Evolutionary conservation across 2,797 vertebrate species (phyloP).

Genomic region (Erethizon dorsatum): DNA sequence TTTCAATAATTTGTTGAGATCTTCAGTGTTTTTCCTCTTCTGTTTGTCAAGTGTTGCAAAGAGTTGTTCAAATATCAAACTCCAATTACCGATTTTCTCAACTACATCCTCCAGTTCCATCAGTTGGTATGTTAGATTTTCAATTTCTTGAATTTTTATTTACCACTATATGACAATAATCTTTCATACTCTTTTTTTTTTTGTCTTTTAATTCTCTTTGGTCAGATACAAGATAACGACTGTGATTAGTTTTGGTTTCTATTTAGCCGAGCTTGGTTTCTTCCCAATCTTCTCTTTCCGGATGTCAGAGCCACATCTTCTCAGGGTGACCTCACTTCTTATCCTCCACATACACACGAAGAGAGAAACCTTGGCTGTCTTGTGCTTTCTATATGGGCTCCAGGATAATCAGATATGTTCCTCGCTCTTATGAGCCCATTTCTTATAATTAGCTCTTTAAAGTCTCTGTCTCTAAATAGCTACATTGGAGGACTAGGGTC

Average conservation of each 20-base stretch:
- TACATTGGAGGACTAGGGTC: not conserved
- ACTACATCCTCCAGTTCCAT: not conserved
- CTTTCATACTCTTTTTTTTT: not conserved
- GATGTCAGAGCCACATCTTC: not conserved
- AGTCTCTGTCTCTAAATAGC: not conserved
- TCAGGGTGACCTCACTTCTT: no score
- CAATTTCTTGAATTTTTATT: not conserved
- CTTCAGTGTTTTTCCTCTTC: not conserved
- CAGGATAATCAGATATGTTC: not conserved
- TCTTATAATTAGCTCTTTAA: not conserved
- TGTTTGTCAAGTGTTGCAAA: not conserved
- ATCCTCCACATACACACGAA: not conserved
- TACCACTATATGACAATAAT: not conserved
- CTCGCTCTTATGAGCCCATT: not conserved
- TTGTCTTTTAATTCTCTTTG: not conserved
- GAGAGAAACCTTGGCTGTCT: no score
- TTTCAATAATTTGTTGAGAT: not conserved
- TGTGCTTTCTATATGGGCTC: not conserved
- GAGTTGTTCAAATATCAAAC: not conserved
- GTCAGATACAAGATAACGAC: not conserved
- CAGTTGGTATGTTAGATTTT: not conserved
- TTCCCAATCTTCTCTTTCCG: not conserved
- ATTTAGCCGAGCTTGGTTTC: not conserved
- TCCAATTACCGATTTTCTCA: not conserved
- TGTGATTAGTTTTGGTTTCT: not conserved